Evolutionary conservation across 2,888 invertebrate species (phyloP).

Genomic region (Lathronympha strigana): DNA sequence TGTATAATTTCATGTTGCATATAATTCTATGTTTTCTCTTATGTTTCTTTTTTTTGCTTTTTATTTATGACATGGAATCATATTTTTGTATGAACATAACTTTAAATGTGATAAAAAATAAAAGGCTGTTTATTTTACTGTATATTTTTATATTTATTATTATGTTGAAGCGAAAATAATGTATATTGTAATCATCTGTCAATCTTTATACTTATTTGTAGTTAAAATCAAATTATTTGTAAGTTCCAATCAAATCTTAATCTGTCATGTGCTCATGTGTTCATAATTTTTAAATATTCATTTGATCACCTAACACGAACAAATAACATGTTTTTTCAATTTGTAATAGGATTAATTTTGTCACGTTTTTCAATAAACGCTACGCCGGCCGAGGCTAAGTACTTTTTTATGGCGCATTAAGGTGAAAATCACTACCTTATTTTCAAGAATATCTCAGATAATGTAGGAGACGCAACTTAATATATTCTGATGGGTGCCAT

Average conservation of each 20-base stretch:
- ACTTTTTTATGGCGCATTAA: slow-evolving; percentile 25
- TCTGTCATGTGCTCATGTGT: not conserved
- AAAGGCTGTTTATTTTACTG: too few relatives aligned
- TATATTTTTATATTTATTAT: too few relatives aligned
- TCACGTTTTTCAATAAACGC: slow-evolving; percentile 18
- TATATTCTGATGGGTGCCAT: slow-evolving; percentile 52
- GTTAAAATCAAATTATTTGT: slow-evolving; percentile 1
- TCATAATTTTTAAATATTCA: slow-evolving; percentile 1
- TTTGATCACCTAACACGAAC: not conserved
- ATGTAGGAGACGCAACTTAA: slow-evolving; percentile 48
- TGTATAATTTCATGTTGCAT: too few relatives aligned
- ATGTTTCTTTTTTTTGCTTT: too few relatives aligned
- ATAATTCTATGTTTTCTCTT: too few relatives aligned
- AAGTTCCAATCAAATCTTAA: not conserved
- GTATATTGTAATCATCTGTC: not conserved
- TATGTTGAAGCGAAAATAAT: not conserved
- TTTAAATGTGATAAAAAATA: too few relatives aligned
- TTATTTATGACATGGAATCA: too few relatives aligned
- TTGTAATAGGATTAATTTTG: slow-evolving; percentile 16
- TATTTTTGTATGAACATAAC: too few relatives aligned
- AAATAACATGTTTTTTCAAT: slow-evolving; percentile 11
- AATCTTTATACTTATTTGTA: not conserved
- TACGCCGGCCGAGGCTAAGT: slow-evolving; percentile 9
- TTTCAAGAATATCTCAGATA: slow-evolving; percentile 21
- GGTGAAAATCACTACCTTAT: slow-evolving; percentile 22